These are phyloP conservation scores for Elanus axillaris DNA, from an alignment of 2,113 vertebrate species.

Conservation along the genomic window DNA sequence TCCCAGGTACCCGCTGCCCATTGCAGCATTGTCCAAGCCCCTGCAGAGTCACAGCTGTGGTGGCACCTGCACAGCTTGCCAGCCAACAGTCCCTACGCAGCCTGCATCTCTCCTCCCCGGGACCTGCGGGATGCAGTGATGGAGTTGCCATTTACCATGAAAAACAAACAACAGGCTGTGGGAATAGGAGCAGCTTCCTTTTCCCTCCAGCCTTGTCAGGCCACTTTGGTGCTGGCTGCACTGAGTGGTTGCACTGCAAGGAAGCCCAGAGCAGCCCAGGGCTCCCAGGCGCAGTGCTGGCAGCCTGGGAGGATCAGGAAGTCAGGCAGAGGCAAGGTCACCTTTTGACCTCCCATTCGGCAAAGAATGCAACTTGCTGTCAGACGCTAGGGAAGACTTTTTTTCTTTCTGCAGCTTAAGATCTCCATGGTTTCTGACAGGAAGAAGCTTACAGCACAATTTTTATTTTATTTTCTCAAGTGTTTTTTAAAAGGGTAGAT, in stretches of 20 bases:
- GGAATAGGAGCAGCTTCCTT: constrained; percentile 61
- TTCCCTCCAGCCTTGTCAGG: constrained; percentile 46
- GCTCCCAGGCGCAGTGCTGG: neutral
- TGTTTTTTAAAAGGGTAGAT: constrained; percentile 6
- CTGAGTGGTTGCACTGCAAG: neutral
- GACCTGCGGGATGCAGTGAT: neutral
- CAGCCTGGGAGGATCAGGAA: constrained; percentile 14
- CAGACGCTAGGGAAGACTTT: neutral
- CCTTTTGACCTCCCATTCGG: constrained; percentile 16
- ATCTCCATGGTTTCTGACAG: neutral
- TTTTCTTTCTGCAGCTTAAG: neutral
- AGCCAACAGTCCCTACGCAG: accelerated
- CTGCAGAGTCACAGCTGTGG: neutral
- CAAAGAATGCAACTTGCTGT: constrained; percentile 39
- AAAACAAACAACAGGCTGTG: constrained; percentile 66
- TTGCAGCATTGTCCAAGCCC: neutral
- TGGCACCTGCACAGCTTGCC: neutral
- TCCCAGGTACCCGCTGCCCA: neutral
- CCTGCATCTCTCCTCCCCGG: accelerated
- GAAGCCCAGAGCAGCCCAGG: neutral
- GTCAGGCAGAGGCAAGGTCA: constrained; percentile 33
- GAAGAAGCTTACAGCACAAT: neutral
- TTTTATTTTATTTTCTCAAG: constrained; percentile 49
- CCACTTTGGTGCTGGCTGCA: neutral
- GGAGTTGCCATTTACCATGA: constrained; percentile 22